Base-by-base conservation (phyloP, 2,888 invertebrate species). In the Andrena trimmerana region DNA sequence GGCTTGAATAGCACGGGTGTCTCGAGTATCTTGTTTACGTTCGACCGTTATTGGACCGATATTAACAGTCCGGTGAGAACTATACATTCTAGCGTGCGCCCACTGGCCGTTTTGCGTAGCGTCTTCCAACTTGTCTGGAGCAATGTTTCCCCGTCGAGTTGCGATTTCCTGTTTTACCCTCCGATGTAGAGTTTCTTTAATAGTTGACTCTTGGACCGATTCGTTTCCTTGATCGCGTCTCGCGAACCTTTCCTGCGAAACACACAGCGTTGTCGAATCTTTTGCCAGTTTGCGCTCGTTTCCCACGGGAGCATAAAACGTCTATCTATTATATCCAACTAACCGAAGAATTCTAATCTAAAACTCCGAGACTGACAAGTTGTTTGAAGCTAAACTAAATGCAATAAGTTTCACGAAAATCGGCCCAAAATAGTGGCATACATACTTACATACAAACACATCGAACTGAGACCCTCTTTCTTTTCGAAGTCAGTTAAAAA, bases 191-290 rank as follows among this genome's bases (percentile, higher is more conserved):
- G 24, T 67, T 50, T 71, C 62, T n/a, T 52, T 31, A 24, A 62
- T 33, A 54, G 20, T 66, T 20, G 66, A 67, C 4, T 78, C 70
- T 48, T 27, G 1, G 24, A 60, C 24, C 29, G 52, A 62, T 60
- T 67, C 48, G 6, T 50, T 50, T n/a, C 36, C 42, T 42, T 13
- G 42, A n/a, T 42, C 63, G 62, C 33, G 54, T 29, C 36, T 50
- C 13, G 29, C 27, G 2, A 78, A 57, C 16, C 50, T 63, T 68
- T 50, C 80, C 80, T 81, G 67, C n/a, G 67, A 72, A 81, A 78
- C 42, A 42, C 42, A 68, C 48, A 80, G 33, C 31, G 50, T 54
- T 10, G n/a, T 27, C 54, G 54, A 69, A 65, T 59, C 36, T 77
- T 77, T 62, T 10, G 59, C 52, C 4, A 63, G 8, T 42, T 76